Conservation (phyloP, 2,113 vertebrate species). For the Rhinogobius similis region DNA sequence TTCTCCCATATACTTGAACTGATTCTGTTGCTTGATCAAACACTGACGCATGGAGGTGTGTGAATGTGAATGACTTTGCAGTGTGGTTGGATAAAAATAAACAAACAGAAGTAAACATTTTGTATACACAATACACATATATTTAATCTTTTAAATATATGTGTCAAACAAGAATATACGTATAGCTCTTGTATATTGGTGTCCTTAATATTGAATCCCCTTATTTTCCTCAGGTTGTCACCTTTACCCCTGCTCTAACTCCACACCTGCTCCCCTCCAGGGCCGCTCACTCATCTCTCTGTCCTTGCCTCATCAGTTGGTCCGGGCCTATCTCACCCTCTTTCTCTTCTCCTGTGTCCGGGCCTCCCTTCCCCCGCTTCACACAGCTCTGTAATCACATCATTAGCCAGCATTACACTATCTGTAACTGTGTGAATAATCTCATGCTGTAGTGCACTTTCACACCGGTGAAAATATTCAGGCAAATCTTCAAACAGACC, state of each 20-base stretch:
- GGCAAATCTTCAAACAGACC: constrained; percentile 13
- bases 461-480: not conserved
- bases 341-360: not conserved
- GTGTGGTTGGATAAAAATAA: no score
- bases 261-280: constrained; percentile 36
- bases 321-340: constrained; percentile 23
- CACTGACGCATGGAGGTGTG: constrained; percentile 5
- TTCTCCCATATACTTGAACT: constrained; percentile 10
- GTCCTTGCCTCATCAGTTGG: constrained; percentile 26
- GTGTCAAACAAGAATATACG: not conserved
- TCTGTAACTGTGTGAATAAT: constrained; percentile 44
- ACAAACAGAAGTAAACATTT: not conserved
- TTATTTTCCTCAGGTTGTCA: constrained; percentile 22
- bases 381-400: constrained; percentile 48
- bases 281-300: constrained; percentile 15
- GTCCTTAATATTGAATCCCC: not conserved
- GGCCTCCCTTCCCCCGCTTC: not conserved
- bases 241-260: constrained; percentile 12
- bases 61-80: no score
- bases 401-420: constrained; percentile 45
- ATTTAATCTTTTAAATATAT: not conserved
- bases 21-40: constrained; percentile 27
- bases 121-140: not conserved
- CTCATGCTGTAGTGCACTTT: constrained; percentile 36
- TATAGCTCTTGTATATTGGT: not conserved